phyloP scores from a whole-genome alignment of 2,113 vertebrate genomes.

The Poeciliopsis turrubarensis region DNA sequence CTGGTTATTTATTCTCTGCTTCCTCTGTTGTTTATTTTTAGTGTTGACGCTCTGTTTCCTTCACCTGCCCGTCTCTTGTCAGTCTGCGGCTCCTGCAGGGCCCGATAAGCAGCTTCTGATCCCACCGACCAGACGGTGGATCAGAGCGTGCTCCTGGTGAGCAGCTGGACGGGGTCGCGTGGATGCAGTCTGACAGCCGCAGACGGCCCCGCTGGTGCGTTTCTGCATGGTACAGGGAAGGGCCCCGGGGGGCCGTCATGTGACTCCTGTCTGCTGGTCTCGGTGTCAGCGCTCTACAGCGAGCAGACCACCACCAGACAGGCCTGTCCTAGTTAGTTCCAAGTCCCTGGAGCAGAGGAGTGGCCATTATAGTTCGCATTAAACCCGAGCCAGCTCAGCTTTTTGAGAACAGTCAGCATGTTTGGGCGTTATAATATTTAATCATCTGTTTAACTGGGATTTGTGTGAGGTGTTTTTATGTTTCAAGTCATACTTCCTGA shows the following conservation, averaged over 20 bases:
- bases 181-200: conserved; percentile 48
- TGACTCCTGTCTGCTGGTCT: conserved; percentile 38
- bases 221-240: conserved; percentile 38
- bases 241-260: conserved; percentile 31
- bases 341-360: conserved; percentile 46
- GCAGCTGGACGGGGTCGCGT: conserved; percentile 41
- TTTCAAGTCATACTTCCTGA: not conserved
- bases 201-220: conserved; percentile 22
- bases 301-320: conserved; percentile 52
- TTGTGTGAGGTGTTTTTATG: conserved; percentile 19
- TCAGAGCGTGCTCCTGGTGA: conserved; percentile 31
- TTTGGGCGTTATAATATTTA: conserved; percentile 25
- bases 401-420: conserved; percentile 18
- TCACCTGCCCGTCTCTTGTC: conserved; percentile 70
- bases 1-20: conserved; percentile 25
- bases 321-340: conserved; percentile 42
- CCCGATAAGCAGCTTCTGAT: conserved; percentile 16
- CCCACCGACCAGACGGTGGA: conserved; percentile 23
- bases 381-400: conserved; percentile 10
- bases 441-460: conserved; percentile 39
- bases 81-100: conserved; percentile 22
- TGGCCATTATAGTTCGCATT: conserved; percentile 28
- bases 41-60: conserved; percentile 42
- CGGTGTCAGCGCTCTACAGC: conserved; percentile 44
- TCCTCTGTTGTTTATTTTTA: conserved; percentile 61